Conservation (phyloP, 2,797 vertebrate species). For the Propithecus deckenii region DNA sequence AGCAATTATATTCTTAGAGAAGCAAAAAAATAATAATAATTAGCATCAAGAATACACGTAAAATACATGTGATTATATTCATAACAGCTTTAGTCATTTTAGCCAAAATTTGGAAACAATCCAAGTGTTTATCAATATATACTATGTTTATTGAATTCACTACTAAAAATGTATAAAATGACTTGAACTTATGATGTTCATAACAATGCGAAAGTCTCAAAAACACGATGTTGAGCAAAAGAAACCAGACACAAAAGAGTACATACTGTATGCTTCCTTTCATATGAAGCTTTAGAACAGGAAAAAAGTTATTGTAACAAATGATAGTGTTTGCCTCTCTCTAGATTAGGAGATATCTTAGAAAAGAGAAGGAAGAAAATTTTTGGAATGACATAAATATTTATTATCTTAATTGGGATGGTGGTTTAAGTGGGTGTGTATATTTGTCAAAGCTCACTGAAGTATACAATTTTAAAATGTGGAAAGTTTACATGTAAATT, state of each 20-base stretch:
- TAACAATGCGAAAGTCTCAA: background rate
- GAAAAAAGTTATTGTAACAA: background rate
- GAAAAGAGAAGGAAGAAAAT: background rate
- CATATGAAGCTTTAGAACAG: background rate
- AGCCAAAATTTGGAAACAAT: background rate
- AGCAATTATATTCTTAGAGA: background rate
- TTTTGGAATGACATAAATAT: background rate
- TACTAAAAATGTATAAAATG: background rate
- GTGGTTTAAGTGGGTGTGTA: background rate
- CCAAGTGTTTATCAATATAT: background rate
- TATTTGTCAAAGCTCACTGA: background rate
- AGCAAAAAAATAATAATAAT: background rate
- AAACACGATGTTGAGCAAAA: background rate
- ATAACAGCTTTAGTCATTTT: background rate
- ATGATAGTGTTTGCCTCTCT: background rate
- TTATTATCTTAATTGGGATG: background rate
- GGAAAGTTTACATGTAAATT: background rate
- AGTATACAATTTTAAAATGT: background rate
- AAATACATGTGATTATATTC: background rate
- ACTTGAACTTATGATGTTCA: conserved; percentile 3
- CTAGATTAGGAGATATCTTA: background rate
- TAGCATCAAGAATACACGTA: background rate
- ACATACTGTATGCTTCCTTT: background rate
- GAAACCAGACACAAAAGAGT: background rate
- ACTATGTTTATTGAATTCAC: background rate